These are phyloP conservation scores for Bufotes viridis DNA, from an alignment of 2,797 vertebrate genomes.

Conservation along the genomic window DNA sequence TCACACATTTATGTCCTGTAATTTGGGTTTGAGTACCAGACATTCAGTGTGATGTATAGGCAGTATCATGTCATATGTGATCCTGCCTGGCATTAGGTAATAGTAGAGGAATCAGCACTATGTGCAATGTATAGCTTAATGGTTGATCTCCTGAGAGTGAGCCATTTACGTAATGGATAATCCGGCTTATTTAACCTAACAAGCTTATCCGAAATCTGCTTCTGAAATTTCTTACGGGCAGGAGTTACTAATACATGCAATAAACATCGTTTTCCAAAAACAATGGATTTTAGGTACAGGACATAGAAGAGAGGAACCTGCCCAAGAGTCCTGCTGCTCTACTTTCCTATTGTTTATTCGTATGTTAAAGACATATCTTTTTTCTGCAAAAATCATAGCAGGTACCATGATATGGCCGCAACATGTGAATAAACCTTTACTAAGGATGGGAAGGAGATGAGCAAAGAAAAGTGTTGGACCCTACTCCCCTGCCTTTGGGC, in stretches of 20 bases:
- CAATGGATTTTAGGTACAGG: background rate
- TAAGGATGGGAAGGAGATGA: no score
- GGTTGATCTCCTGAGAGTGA: conserved; percentile 6
- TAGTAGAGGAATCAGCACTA: background rate
- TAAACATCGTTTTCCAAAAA: background rate
- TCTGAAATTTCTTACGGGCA: background rate
- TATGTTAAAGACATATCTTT: no score
- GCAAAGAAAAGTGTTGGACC: no score
- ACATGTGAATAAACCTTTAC: no score
- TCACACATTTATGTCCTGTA: background rate
- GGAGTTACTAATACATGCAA: background rate
- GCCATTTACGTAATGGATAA: conserved; percentile 31
- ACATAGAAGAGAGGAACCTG: background rate
- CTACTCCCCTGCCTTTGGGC: no score
- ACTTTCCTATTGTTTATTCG: background rate
- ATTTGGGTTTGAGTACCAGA: background rate
- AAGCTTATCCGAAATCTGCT: conserved; percentile 1
- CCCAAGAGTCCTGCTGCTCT: background rate
- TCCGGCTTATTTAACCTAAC: conserved; percentile 9
- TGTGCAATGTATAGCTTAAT: conserved; percentile 11
- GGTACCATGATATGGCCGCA: no score
- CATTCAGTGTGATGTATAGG: background rate
- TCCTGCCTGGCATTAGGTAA: conserved; percentile 7
- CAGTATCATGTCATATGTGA: background rate
- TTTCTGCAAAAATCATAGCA: no score